Evolutionary conservation across 2,888 invertebrate species (phyloP).

Genomic region (Periphyllus acericola): DNA sequence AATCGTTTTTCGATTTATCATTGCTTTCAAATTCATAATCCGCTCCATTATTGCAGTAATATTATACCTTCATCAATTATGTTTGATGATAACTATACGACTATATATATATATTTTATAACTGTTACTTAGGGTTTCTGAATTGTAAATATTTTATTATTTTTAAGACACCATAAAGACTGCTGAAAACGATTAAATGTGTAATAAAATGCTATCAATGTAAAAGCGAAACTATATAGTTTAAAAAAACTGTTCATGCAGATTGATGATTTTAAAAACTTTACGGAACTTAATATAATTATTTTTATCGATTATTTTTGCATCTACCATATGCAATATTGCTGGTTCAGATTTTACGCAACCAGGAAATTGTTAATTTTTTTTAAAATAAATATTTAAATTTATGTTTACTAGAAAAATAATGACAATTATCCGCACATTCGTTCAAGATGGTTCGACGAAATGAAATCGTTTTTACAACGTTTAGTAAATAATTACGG

Average conservation of each 20-base stretch:
- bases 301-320: too few species aligned
- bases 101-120: neutral
- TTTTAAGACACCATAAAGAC: neutral
- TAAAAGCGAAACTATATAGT: neutral
- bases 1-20: neutral
- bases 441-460: neutral
- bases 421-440: neutral
- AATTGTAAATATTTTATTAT: neutral
- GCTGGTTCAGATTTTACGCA: too few species aligned
- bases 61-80: neutral
- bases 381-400: neutral
- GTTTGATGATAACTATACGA: neutral
- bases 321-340: too few species aligned
- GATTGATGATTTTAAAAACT: neutral
- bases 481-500: neutral
- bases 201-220: neutral
- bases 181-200: neutral
- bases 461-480: neutral
- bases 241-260: neutral
- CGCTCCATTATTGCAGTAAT: neutral
- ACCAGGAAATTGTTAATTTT: neutral
- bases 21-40: neutral
- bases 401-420: neutral
- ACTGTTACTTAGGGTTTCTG: neutral
- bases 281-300: too few species aligned